Evolutionary conservation across 1,140 invertebrate species (phyloP).

Genomic region (Drosophila bifasciata): DNA sequence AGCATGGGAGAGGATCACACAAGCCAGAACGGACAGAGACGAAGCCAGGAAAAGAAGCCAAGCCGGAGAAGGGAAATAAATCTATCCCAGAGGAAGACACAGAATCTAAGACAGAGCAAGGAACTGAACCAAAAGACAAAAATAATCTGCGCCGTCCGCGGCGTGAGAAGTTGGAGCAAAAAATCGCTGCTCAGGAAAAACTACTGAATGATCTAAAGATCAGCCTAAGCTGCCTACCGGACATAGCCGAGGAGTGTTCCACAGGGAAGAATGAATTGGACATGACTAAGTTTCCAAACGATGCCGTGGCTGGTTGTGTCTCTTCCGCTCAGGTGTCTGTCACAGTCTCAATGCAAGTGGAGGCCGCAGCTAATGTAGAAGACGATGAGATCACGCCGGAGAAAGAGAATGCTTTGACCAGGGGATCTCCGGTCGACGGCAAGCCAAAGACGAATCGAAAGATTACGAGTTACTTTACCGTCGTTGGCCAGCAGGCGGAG

Average conservation of each 20-base stretch:
- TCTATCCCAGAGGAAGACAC: background rate
- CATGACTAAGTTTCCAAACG: conserved; percentile 40
- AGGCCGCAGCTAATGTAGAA: conserved; percentile 42
- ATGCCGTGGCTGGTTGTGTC: conserved; percentile 59
- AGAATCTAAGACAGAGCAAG: conserved; percentile 10
- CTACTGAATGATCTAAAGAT: conserved; percentile 54
- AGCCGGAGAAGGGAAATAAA: background rate
- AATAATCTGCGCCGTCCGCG: conserved; percentile 45
- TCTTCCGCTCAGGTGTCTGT: conserved; percentile 64
- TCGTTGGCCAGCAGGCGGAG: conserved; percentile 77
- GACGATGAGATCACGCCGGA: conserved; percentile 60
- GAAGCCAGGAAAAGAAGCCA: background rate
- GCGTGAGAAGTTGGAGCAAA: conserved; percentile 62
- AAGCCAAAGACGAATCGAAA: conserved; percentile 72
- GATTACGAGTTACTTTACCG: conserved; percentile 78
- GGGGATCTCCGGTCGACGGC: conserved; percentile 34
- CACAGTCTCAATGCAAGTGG: conserved; percentile 77
- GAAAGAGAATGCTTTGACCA: conserved; percentile 70
- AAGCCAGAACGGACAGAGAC: background rate
- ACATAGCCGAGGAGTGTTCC: conserved; percentile 50
- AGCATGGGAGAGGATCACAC: conserved; percentile 47
- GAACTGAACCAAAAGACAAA: conserved; percentile 22
- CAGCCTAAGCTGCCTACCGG: conserved; percentile 44
- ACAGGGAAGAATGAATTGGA: conserved; percentile 1
- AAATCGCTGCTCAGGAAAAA: conserved; percentile 67